Conservation (phyloP, 1,140 invertebrate genomes). For the Galleria mellonella region DNA sequence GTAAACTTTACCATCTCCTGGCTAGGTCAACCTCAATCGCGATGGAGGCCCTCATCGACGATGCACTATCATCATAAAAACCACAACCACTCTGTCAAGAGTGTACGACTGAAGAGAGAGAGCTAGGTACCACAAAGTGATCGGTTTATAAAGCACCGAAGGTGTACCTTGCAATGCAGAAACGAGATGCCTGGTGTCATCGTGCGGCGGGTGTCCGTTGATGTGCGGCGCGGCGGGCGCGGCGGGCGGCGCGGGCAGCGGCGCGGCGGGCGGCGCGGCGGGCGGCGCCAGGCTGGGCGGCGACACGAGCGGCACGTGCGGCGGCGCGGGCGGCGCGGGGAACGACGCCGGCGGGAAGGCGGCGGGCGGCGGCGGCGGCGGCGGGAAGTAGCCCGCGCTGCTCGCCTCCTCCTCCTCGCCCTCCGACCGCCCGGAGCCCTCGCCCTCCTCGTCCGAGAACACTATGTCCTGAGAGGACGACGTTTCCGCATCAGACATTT, state of each 20-base stretch:
- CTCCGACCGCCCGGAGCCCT: constrained; percentile 72
- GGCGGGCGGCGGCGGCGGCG: constrained; percentile 32
- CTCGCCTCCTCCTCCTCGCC: constrained; percentile 78
- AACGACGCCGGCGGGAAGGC: constrained; percentile 39
- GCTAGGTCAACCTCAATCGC: too few species aligned
- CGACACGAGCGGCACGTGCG: constrained; percentile 37
- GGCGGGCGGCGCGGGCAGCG: constrained; percentile 44
- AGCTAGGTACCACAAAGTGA: too few species aligned
- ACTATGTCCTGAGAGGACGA: constrained; percentile 80
- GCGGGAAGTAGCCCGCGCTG: constrained; percentile 36
- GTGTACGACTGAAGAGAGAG: too few species aligned
- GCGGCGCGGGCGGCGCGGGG: constrained; percentile 41
- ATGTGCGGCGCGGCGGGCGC: constrained; percentile 37
- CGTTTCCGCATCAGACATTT: too few species aligned
- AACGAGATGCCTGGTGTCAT: constrained; percentile 12
- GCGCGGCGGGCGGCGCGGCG: constrained; percentile 26
- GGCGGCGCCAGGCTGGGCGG: constrained; percentile 26
- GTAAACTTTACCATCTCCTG: too few species aligned
- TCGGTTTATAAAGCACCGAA: too few species aligned
- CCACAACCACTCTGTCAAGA: too few species aligned
- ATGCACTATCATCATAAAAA: too few species aligned
- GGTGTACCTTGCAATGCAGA: too few species aligned
- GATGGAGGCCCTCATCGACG: too few species aligned
- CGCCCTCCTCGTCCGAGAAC: constrained; percentile 84
- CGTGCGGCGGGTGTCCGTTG: constrained; percentile 60